Conservation (phyloP, 2,888 invertebrate species). For the Yponomeuta malinellus region DNA sequence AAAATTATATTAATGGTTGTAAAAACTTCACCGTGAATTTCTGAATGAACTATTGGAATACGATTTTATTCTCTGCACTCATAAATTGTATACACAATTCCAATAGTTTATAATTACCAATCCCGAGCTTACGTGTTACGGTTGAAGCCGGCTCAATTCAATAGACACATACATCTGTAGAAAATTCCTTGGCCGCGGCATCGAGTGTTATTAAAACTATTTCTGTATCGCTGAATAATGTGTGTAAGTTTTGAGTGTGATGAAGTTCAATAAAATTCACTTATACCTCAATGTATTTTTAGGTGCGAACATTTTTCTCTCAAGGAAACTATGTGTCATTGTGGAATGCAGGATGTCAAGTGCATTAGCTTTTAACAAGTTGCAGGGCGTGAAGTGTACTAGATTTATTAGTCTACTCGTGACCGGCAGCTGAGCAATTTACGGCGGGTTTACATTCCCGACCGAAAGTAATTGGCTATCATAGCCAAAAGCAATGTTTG, state of each 20-base stretch:
- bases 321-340: not conserved
- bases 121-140: not conserved
- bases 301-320: not conserved
- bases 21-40: not conserved
- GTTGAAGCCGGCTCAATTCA: conserved; percentile 1
- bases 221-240: conserved; percentile 30
- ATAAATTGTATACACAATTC: not conserved
- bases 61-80: not conserved
- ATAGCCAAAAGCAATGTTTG: conserved; percentile 48
- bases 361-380: conserved; percentile 5
- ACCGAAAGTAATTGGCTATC: conserved; percentile 55
- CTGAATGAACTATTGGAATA: not conserved
- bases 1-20: too few relatives aligned
- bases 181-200: conserved; percentile 31
- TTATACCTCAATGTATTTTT: not conserved
- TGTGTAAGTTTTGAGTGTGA: conserved; percentile 28
- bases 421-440: conserved; percentile 48
- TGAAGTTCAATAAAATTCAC: conserved; percentile 13
- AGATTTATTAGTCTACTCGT: conserved; percentile 52
- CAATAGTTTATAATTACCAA: not conserved
- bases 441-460: conserved; percentile 42
- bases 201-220: conserved; percentile 28
- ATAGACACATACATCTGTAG: conserved; percentile 20
- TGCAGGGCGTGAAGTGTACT: conserved; percentile 15
- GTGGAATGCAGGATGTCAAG: not conserved